These are phyloP conservation scores for Pocillopora verrucosa DNA, from an alignment of 64 coral and sea anemone species.

Conservation along the genomic window DNA sequence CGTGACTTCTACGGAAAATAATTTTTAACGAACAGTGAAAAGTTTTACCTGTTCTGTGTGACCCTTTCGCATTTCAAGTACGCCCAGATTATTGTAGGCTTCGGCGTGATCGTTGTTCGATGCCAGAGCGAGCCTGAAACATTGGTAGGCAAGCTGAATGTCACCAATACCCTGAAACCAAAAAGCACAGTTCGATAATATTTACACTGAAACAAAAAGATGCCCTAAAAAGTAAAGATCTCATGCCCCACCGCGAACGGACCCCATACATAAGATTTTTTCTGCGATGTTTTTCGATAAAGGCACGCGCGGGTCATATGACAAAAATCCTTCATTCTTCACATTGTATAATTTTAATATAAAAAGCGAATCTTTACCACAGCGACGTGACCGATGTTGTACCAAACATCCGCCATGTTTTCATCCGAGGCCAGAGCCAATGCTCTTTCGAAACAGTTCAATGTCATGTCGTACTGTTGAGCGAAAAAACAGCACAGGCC, in stretches of 20 bases:
- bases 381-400: slow-evolving; percentile 96
- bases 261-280: no score
- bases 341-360: neutral
- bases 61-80: slow-evolving; percentile 95
- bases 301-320: no score
- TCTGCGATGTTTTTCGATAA: no score
- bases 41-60: slow-evolving; percentile 85
- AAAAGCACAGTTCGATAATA: neutral
- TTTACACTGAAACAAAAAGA: no score
- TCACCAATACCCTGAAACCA: slow-evolving; percentile 92
- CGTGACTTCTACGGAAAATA: neutral
- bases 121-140: slow-evolving; percentile 91
- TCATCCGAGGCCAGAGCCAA: slow-evolving; percentile 90
- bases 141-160: slow-evolving; percentile 84
- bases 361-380: slow-evolving; percentile 53
- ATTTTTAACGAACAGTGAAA: no score
- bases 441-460: slow-evolving; percentile 97
- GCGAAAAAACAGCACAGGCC: slow-evolving; percentile 96
- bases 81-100: slow-evolving; percentile 96
- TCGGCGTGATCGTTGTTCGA: slow-evolving; percentile 95
- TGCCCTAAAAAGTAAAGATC: no score
- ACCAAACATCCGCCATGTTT: slow-evolving; percentile 99
- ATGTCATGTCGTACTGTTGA: slow-evolving; percentile 95
- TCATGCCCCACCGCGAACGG: no score
- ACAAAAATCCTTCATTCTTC: no score